Evolutionary conservation across 2,888 invertebrate genomes (phyloP), one percentile per base, ranked within the genome.

Genomic region (Chrysotoxum bicinctum): DNA sequence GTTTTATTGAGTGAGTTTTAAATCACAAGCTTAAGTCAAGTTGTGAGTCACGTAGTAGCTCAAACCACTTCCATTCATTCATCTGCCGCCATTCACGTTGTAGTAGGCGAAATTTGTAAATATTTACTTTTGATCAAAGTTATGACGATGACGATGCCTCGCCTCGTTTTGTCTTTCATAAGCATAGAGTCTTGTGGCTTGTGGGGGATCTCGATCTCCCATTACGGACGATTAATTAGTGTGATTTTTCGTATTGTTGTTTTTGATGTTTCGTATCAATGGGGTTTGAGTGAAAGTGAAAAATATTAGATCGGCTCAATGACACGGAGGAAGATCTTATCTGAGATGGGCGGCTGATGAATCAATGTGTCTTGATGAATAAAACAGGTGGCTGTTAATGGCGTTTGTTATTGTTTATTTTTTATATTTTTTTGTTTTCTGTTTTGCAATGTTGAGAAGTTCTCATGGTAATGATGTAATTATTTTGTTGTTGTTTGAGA

Each of bases 281-380:
- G 72, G 21, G 66, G 37, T 68, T 73, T 76, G 81, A 85, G 85
- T 81, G 85, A 85, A 85, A 85, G 85, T 85, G 81, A 69, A 85
- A 21, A 21, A 35, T 16, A 30, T 52, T 69, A 64, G 62, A 84
- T 52, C 80, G 48, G 58, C 26, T 48, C 66, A 50, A 50, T 66
- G 50, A 50, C 66, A 50, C 48, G 50, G n/a, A 35, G 35, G 21
- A 19, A 66, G 66, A 66, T 66, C n/a, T 50, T 66, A 66, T 66
- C 66, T 48, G 14, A 3, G 45, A 62, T 64, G 35, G 23, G 35
- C 32, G 32, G 40, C 50, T 37, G 35, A 19, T 56, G 64, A 66
- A 40, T 62, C 60, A 40, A 48, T 32, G 48, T 32, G 26, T n/a
- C 8, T 48, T 66, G 23, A 1, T 45, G 68, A 54, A 30, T 50